A percentile compares a stretch with the other conserved stretches of the same genome.
phyloP scores from a whole-genome alignment of 2,797 vertebrate species.

The Threskiornis aethiopicus region DNA sequence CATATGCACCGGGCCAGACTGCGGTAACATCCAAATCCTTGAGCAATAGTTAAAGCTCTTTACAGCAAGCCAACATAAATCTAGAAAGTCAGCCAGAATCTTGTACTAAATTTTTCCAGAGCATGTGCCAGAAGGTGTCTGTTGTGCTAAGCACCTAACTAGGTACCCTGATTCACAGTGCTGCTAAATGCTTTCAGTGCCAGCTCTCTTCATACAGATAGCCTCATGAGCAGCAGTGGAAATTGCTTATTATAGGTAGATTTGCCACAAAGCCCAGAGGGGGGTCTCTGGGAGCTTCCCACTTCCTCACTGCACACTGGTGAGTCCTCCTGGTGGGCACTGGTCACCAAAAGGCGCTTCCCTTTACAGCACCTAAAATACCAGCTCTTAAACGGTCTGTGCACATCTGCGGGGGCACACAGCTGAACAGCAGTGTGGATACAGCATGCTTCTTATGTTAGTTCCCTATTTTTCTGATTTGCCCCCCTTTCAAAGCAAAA shows the following conservation, averaged over 20 bases:
- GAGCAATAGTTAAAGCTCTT: background rate
- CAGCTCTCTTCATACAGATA: background rate
- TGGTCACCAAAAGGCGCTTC: background rate
- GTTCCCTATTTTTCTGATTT: background rate
- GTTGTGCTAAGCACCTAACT: background rate
- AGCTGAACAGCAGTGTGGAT: background rate
- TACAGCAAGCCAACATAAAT: background rate
- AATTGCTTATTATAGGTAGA: background rate
- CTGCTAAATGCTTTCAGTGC: background rate
- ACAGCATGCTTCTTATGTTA: background rate
- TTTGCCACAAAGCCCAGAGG: background rate
- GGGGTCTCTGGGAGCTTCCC: background rate
- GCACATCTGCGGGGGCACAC: background rate
- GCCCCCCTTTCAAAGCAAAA: background rate
- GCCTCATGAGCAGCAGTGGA: background rate
- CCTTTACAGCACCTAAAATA: background rate
- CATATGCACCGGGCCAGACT: background rate
- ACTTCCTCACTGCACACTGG: background rate
- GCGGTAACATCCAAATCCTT: background rate
- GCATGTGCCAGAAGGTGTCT: background rate
- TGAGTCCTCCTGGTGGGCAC: background rate
- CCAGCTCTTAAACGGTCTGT: background rate
- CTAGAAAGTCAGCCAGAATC: background rate
- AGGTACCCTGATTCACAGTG: background rate
- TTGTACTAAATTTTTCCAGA: background rate